Evolutionary conservation across 2,888 invertebrate genomes (phyloP).

Genomic region (Xestia ashworthii): DNA sequence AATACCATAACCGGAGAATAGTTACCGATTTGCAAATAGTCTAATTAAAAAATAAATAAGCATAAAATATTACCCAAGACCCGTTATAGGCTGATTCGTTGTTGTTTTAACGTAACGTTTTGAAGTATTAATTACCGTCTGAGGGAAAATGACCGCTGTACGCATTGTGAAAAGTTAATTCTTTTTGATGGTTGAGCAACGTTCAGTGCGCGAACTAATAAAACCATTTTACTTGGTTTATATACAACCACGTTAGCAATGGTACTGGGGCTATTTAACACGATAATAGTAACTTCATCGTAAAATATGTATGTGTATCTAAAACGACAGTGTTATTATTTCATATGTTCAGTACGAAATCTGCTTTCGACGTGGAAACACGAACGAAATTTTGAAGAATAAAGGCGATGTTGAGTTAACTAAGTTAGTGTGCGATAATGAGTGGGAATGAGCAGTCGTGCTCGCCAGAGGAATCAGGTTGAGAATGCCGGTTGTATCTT

Average conservation of each 20-base stretch:
- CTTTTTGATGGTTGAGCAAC: slow-evolving; percentile 59
- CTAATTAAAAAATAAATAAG: slow-evolving; percentile 36
- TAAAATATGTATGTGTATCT: slow-evolving; percentile 27
- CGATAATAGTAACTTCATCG: slow-evolving; percentile 27
- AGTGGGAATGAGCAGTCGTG: slow-evolving; percentile 67
- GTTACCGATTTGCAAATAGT: slow-evolving; percentile 31
- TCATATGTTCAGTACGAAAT: slow-evolving; percentile 47
- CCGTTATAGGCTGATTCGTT: slow-evolving; percentile 41
- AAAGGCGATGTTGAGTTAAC: slow-evolving; percentile 22
- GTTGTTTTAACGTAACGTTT: slow-evolving; percentile 58
- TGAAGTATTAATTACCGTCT: slow-evolving; percentile 64
- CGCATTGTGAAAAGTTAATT: slow-evolving; percentile 64
- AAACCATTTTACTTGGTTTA: slow-evolving; percentile 42
- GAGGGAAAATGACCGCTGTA: slow-evolving; percentile 55
- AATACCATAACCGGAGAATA: slow-evolving; percentile 15
- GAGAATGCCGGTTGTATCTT: slow-evolving; percentile 69
- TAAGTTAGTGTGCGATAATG: slow-evolving; percentile 59
- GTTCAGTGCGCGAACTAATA: slow-evolving; percentile 35
- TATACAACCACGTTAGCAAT: slow-evolving; percentile 19
- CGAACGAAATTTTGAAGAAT: slow-evolving; percentile 35
- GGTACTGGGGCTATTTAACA: slow-evolving; percentile 24
- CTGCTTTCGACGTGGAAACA: slow-evolving; percentile 45
- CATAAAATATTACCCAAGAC: slow-evolving; percentile 50
- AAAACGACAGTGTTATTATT: slow-evolving; percentile 40
- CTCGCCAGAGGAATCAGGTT: slow-evolving; percentile 65